Evolutionary conservation across 1,140 invertebrate species (phyloP).

Genomic region (Monochamus saltuarius): DNA sequence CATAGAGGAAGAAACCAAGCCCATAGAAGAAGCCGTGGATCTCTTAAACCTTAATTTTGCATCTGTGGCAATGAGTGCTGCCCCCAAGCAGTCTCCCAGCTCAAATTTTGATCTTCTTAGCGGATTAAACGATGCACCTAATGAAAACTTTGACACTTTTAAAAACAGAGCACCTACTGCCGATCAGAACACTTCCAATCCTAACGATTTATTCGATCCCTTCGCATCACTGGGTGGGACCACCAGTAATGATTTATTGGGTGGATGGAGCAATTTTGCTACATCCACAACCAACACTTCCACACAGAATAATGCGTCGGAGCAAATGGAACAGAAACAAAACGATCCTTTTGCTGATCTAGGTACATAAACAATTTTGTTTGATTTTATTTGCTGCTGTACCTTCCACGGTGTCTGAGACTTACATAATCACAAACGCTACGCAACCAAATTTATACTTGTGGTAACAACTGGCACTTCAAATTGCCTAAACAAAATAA

Average conservation of each 20-base stretch:
- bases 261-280: constrained; percentile 39
- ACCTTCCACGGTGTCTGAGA: too few species aligned
- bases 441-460: too few species aligned
- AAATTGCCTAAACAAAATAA: too few species aligned
- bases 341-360: constrained; percentile 61
- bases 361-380: constrained; percentile 1
- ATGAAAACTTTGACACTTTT: constrained; percentile 33
- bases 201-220: constrained; percentile 49
- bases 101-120: constrained; percentile 66
- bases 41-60: constrained; percentile 56
- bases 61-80: constrained; percentile 14
- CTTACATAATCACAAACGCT: too few species aligned
- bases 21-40: constrained; percentile 51
- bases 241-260: constrained; percentile 34
- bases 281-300: constrained; percentile 20
- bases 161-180: constrained; percentile 15
- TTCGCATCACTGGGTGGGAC: constrained; percentile 41
- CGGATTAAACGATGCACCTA: constrained; percentile 51
- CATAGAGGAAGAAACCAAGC: constrained; percentile 21
- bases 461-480: too few species aligned
- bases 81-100: constrained; percentile 40
- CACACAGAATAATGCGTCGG: constrained; percentile 3
- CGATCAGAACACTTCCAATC: constrained; percentile 13
- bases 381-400: not conserved
- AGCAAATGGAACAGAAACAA: constrained; percentile 37